Percentiles rank a stretch among this genome's conserved stretches.
Conservation (phyloP, 1,140 invertebrate genomes). For the Anoplophora glabripennis region DNA sequence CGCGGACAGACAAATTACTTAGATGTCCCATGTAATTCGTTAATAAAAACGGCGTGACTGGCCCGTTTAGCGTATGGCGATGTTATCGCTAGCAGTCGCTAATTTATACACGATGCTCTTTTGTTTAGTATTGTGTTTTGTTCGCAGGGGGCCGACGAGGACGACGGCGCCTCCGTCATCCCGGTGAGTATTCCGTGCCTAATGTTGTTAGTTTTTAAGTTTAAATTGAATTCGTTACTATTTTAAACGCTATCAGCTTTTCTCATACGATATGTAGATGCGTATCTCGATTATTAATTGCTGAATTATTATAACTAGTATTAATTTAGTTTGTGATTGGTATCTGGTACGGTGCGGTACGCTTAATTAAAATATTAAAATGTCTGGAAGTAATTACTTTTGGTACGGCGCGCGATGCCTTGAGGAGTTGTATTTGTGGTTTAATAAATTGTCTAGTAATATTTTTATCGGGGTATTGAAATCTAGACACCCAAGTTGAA, state of each 20-base stretch:
- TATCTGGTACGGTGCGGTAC: constrained; percentile 21
- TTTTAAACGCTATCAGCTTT: constrained; percentile 1
- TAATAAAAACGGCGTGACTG: constrained; percentile 40
- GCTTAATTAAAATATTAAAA: constrained; percentile 31
- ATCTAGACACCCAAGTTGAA: constrained; percentile 4
- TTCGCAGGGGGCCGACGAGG: constrained; percentile 65
- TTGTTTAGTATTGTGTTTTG: constrained; percentile 51
- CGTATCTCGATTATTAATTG: constrained; percentile 31
- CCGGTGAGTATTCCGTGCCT: constrained; percentile 55
- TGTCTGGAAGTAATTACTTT: constrained; percentile 17
- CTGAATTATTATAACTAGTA: constrained; percentile 29
- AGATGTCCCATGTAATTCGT: constrained; percentile 43
- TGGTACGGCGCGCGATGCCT: background rate
- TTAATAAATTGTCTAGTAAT: constrained; percentile 8
- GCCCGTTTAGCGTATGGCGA: constrained; percentile 20
- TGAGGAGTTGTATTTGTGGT: background rate
- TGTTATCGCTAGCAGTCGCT: constrained; percentile 41
- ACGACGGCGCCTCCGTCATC: constrained; percentile 67
- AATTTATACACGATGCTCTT: constrained; percentile 46
- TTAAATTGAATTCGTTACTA: constrained; percentile 28
- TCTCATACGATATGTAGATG: constrained; percentile 17
- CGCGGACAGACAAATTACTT: constrained; percentile 40
- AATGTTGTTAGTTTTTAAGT: background rate
- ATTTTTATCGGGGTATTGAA: background rate
- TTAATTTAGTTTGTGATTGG: constrained; percentile 26